Base-by-base conservation (phyloP, 2,113 vertebrate species). In the Sorex araneus region DNA sequence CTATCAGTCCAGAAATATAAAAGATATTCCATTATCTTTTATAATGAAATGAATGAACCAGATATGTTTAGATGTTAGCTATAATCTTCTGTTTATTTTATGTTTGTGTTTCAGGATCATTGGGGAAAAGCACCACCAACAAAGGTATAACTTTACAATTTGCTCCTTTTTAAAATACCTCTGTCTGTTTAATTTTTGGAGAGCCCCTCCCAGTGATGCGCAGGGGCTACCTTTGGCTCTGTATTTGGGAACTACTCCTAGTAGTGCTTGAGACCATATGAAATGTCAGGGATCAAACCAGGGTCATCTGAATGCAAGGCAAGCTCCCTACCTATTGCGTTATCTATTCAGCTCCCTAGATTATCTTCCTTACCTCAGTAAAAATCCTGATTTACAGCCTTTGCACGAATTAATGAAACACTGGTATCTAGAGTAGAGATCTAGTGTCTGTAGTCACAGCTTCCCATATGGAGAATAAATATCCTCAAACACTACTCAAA, bases 1-100 rank as follows among this genome's bases (percentile, higher is more conserved):
- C n/a, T n/a, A n/a, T n/a, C n/a, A n/a, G n/a, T n/a, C n/a, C n/a
- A n/a, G n/a, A n/a, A n/a, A n/a, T n/a, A n/a, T n/a, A n/a, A n/a
- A n/a, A n/a, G n/a, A n/a, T n/a, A n/a, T n/a, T n/a, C n/a, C n/a
- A n/a, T n/a, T n/a, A n/a, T n/a, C n/a, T n/a, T n/a, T 47, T 70
- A n/a, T 67, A n/a, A 67, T 67, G 54, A 79, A 47, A 71, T 79
- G 86, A 43, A 36, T 50, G 86, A 89, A 78, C 6, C 11, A 74
- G 1, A 74, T 81, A 77, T 77, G 2, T 67, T 34, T n/a, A 30
- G 23, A 36, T 85, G 18, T 95, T 81, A 85, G 18, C 0, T 63
- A 13, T 34, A 73, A 74, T 4, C 47, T 32, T 73, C 81, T 8
- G n/a, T 6, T 63, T 67, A 36, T 3, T 40, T 60, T 13, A 50